A percentile compares a stretch with the other conserved stretches of the same genome.
Conservation (phyloP, 2,797 vertebrate genomes). For the Myotis findleyi region DNA sequence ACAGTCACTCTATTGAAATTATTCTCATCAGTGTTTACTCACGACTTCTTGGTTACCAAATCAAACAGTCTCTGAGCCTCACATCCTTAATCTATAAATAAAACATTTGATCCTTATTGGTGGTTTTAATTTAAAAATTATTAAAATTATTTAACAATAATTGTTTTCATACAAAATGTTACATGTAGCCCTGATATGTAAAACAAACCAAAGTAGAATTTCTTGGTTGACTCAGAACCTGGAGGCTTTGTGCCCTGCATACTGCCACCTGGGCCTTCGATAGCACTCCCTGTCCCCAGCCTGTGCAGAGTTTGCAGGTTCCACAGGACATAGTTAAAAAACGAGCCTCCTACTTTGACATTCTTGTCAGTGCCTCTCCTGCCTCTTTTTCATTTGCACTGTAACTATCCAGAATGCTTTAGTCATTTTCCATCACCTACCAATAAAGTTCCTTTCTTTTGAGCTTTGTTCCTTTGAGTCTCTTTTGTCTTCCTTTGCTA, state of each 20-base stretch:
- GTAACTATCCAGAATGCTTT: background rate
- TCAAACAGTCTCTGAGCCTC: background rate
- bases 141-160: background rate
- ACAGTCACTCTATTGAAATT: background rate
- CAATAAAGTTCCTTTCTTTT: background rate
- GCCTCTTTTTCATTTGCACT: background rate
- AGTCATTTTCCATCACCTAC: background rate
- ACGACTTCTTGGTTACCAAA: background rate
- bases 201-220: background rate
- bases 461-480: background rate
- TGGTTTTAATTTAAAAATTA: background rate
- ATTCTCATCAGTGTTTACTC: background rate
- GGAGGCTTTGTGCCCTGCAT: background rate
- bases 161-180: constrained; percentile 15
- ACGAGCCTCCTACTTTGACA: background rate
- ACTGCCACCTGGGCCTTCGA: background rate
- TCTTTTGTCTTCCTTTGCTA: background rate
- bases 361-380: background rate
- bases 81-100: background rate
- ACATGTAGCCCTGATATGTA: background rate
- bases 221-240: background rate
- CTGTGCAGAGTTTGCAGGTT: background rate
- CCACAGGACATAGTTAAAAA: background rate
- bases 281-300: background rate
- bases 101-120: background rate